Percentiles rank a stretch among this genome's conserved stretches.
Evolutionary conservation across 2,113 vertebrate species (phyloP).

Genomic region (Rhinolophus sinicus): DNA sequence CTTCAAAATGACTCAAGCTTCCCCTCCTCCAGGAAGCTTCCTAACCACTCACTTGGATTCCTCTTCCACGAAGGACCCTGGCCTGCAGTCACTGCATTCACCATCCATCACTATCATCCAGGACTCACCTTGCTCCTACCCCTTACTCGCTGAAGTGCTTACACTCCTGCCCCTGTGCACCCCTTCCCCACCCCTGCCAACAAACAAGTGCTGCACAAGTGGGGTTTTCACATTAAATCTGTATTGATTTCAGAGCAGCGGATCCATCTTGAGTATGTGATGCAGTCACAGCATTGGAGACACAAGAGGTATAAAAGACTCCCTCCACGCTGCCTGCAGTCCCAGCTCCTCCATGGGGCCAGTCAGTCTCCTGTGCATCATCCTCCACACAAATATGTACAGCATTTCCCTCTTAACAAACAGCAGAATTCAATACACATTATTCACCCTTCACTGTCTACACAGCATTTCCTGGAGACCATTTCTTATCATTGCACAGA

Average conservation of each 20-base stretch:
- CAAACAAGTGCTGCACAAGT: not conserved
- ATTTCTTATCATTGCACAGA: not conserved
- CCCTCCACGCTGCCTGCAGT: not conserved
- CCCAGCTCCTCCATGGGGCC: not conserved
- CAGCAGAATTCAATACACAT: accelerated
- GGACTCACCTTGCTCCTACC: not conserved
- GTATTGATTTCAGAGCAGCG: not conserved
- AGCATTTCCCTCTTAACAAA: not conserved
- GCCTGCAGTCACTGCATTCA: not conserved
- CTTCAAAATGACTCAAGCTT: not conserved
- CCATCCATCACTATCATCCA: not conserved
- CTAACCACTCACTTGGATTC: not conserved
- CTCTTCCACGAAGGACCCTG: not conserved
- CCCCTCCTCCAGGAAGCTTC: not conserved
- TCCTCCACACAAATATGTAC: not conserved
- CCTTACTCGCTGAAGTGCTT: not conserved
- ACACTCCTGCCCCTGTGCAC: not conserved
- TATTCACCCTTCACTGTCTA: not conserved
- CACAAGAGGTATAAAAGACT: not conserved
- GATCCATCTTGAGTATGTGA: not conserved
- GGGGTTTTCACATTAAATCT: not conserved
- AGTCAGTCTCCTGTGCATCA: not conserved
- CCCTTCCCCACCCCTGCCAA: no score
- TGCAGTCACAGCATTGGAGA: not conserved
- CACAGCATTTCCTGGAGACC: not conserved